Evolutionary conservation across 2,888 invertebrate genomes (phyloP).

Genomic region (Lymantria dispar): DNA sequence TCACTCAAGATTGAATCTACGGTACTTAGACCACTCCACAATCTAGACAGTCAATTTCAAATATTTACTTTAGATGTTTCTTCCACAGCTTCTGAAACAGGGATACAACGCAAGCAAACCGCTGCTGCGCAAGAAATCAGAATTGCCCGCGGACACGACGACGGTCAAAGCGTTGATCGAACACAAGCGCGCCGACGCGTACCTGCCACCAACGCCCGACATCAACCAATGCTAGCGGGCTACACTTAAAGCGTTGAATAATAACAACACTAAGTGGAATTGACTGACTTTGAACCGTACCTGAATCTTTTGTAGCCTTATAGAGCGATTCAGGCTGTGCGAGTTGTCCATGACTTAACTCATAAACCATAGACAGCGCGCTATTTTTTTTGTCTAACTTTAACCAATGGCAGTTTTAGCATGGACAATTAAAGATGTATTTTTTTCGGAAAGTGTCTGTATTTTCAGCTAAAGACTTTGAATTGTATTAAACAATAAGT

Average conservation of each 20-base stretch:
- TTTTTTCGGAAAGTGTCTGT: no score
- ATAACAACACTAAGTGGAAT: conserved; percentile 1
- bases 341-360: neutral
- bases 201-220: conserved; percentile 92
- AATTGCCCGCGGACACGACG: conserved; percentile 95
- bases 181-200: conserved; percentile 96
- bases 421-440: no score
- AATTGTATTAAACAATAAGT: no score
- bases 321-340: neutral
- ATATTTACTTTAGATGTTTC: neutral
- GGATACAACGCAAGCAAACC: conserved; percentile 90
- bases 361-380: neutral
- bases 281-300: conserved; percentile 3
- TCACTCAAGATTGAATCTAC: no score
- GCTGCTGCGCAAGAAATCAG: conserved; percentile 95
- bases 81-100: conserved; percentile 81
- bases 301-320: neutral
- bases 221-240: conserved; percentile 91
- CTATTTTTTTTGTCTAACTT: neutral
- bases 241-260: neutral
- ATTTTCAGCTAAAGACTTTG: no score
- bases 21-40: no score
- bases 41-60: neutral
- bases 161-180: conserved; percentile 95
- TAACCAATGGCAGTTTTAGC: no score